These are phyloP conservation scores for Clarias macrocephalus DNA, from an alignment of 2,113 vertebrate genomes.

Conservation along the genomic window DNA sequence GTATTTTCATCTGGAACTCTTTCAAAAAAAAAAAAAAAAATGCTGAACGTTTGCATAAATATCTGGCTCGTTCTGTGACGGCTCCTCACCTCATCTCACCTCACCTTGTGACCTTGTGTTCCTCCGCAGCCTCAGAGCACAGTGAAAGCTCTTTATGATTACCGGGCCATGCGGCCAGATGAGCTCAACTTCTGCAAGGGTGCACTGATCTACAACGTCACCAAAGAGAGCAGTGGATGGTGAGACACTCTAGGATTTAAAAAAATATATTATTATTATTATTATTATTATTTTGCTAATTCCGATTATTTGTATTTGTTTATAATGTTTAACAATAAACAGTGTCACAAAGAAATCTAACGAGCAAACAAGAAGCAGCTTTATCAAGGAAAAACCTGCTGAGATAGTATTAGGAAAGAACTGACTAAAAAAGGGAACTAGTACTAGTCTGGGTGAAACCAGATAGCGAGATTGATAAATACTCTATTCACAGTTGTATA, in stretches of 20 bases:
- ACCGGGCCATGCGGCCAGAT: constrained; percentile 80
- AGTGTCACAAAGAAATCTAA: neutral
- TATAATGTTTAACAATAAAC: neutral
- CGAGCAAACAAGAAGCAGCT: neutral
- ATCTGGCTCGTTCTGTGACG: neutral
- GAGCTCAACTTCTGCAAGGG: constrained; percentile 87
- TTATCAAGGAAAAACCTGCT: neutral
- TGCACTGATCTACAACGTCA: constrained; percentile 90
- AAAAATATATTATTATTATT: too few species aligned
- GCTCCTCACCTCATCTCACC: neutral
- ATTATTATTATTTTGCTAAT: too few species aligned
- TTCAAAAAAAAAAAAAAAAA: neutral
- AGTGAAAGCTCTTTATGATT: constrained; percentile 87
- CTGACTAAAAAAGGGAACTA: neutral
- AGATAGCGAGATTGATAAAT: neutral
- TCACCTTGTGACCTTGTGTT: constrained; percentile 43
- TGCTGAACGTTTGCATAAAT: neutral
- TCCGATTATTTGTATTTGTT: neutral
- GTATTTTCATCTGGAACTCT: neutral
- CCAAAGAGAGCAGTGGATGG: constrained; percentile 84
- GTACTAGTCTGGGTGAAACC: neutral
- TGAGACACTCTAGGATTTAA: constrained; percentile 60
- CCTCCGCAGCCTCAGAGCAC: constrained; percentile 81
- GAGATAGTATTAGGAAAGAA: neutral
- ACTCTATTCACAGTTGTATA: neutral